Base-by-base conservation (phyloP, 2,113 vertebrate genomes). In the Bettongia penicillata region DNA sequence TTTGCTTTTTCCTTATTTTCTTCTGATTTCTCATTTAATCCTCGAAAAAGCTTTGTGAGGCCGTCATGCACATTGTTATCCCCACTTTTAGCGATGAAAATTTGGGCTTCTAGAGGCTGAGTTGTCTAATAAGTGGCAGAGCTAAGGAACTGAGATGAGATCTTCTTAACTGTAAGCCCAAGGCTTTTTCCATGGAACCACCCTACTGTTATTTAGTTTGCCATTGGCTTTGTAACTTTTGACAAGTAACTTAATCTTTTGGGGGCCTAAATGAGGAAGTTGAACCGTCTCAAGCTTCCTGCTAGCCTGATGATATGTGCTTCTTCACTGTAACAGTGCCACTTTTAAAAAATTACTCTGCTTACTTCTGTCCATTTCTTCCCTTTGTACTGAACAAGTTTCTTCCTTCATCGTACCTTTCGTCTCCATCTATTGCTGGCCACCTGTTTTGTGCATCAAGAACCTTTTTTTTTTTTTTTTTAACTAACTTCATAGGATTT, bases 231-330 rank as follows among this genome's bases (percentile, higher is more conserved):
- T 93, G 47, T 95, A 50, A 94, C 3, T 19, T 93, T 91, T 53
- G 43, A 47, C 47, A 94, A 96, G 90, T 94, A 49, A 91, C 84
- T 77, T 96, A 92, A 90, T 91, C 90, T 61, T 93, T 61, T 37
- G 53, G 0, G 22, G 92, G 14, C 91, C 93, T 93, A 95, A 89
- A 90, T 92, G 90, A 91, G 50, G 31, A 12, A 77, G 1, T 91
- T 95, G 31, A 48, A 77, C 50, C 43, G 92, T 52, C 93, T 95
- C 23, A 11, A 90, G 24, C 37, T n/a, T 96, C 94, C 23, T 25
- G 91, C 95, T 91, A 53, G 51, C 53, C 53, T 91, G 94, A 52
- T 95, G 25, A 52, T 94, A 53, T 49, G 53, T 94, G 92, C 77
- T 49, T 91, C 95, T 94, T 61, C 94, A 68, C 53, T 90, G 16